Base-by-base conservation (phyloP, 2,113 vertebrate species). In the Spheniscus mendiculus region DNA sequence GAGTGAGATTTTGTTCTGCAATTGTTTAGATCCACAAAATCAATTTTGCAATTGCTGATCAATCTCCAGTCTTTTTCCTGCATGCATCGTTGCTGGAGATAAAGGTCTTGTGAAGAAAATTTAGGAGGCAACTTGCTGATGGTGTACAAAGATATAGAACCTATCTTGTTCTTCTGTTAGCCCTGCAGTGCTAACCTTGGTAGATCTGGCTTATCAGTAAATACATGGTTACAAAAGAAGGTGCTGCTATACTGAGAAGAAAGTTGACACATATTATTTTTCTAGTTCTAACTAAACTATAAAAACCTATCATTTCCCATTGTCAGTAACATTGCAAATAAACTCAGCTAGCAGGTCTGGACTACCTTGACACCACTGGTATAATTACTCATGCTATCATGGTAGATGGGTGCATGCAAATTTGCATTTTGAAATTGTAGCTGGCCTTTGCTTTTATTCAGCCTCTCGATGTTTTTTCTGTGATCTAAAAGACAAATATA, bases 301-400 rank as follows among this genome's bases (percentile, higher is more conserved):
- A 15, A 53, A 87, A 73, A 0, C 4, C 13, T 16, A 14, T 53
- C 17, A 17, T 77, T 76, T 76, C 45, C 25, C 36, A 15, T 0
- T 34, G 36, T 42, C 62, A 65, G 15, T 29, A 83, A 9, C 15
- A 22, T 2, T 74, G 40, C 56, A 79, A 59, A 65, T 38, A 82
- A 72, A 44, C 44, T 59, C 56, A 82, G 52, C 11, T 38, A 30
- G 38, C n/a, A 63, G 55, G 13, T 61, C 18, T n/a, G 71, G n/a
- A 12, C 20, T 84, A 30, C 40, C 44, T 58, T 45, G 62, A 55
- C 62, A 56, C 80, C 29, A 3, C 34, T 50, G 83, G 55, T 81
- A n/a, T 2, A 38, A 21, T 18, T 49, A n/a, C 53, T 50, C 4
- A 0, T 11, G 22, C 40, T 45, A 5, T 29, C 14, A 20, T 4